phyloP scores from a whole-genome alignment of 30 jellyfish, hydroid and myxozoan species.

The Hydractinia symbiolongicarpus region DNA sequence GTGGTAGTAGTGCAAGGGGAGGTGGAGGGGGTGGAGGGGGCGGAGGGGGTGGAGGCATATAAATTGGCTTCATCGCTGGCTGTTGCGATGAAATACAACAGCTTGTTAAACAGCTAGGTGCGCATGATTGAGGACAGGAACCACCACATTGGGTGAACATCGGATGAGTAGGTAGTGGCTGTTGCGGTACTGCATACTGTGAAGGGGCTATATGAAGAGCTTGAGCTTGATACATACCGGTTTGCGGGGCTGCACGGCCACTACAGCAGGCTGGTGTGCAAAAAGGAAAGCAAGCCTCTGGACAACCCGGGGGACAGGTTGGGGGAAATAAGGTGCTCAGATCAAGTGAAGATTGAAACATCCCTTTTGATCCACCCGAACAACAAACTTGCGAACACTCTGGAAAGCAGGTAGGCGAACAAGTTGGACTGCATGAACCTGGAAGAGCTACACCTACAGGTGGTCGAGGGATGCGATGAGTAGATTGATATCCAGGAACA shows the following conservation, averaged over 20 bases:
- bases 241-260: constrained; percentile 11
- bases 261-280: constrained; percentile 26
- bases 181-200: constrained; percentile 24
- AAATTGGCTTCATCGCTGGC: not conserved
- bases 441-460: constrained; percentile 19
- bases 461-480: constrained; percentile 48
- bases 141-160: constrained; percentile 61
- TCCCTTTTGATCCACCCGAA: constrained; percentile 35
- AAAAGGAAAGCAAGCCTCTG: constrained; percentile 21
- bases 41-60: not conserved
- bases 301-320: constrained; percentile 30
- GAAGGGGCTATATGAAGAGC: not conserved
- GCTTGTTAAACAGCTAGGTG: constrained; percentile 66
- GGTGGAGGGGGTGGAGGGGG: constrained; percentile 15
- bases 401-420: constrained; percentile 88
- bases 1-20: not conserved
- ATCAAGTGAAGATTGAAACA: constrained; percentile 28
- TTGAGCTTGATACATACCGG: not conserved
- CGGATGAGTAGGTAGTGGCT: constrained; percentile 37
- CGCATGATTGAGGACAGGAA: constrained; percentile 58
- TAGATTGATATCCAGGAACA: constrained; percentile 74
- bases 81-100: constrained; percentile 47
- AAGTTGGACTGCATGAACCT: constrained; percentile 72
- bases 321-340: constrained; percentile 14
- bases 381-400: constrained; percentile 75